Evolutionary conservation across 1,140 invertebrate species (phyloP).

Genomic region (Atta texana): DNA sequence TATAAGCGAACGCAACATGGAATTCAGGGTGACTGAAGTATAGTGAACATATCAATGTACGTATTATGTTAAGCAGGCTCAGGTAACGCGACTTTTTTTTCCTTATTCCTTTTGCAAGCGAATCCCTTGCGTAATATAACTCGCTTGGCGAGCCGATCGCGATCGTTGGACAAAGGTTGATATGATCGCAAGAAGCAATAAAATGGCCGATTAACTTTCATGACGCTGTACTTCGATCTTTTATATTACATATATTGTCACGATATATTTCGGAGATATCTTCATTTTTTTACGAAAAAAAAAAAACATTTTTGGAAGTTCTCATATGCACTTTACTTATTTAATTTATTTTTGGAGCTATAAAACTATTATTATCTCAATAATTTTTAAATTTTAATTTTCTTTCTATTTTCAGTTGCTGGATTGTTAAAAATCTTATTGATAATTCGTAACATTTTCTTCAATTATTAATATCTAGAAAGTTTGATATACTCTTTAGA

Average conservation of each 20-base stretch:
- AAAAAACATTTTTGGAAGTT: neutral
- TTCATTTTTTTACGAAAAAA: neutral
- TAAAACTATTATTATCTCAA: no score
- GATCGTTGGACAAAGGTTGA: conserved; percentile 17
- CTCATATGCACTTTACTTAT: no score
- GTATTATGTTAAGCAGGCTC: conserved; percentile 21
- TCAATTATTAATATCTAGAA: neutral
- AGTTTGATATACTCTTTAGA: neutral
- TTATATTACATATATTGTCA: neutral
- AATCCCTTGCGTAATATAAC: conserved; percentile 40
- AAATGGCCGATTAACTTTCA: conserved; percentile 12
- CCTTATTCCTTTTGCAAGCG: conserved; percentile 36
- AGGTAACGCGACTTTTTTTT: neutral
- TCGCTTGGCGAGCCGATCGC: conserved; percentile 2
- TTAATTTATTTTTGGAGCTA: no score
- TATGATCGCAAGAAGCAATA: conserved; percentile 14
- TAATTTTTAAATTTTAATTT: no score
- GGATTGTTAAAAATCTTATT: neutral
- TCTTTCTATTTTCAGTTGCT: neutral
- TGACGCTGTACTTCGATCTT: conserved; percentile 6
- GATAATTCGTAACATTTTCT: neutral
- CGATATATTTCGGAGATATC: conserved; percentile 4
- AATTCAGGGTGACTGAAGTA: neutral
- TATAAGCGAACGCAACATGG: neutral
- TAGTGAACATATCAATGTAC: conserved; percentile 7